Conservation (phyloP, 2,888 invertebrate species). For the Morpho achilles region DNA sequence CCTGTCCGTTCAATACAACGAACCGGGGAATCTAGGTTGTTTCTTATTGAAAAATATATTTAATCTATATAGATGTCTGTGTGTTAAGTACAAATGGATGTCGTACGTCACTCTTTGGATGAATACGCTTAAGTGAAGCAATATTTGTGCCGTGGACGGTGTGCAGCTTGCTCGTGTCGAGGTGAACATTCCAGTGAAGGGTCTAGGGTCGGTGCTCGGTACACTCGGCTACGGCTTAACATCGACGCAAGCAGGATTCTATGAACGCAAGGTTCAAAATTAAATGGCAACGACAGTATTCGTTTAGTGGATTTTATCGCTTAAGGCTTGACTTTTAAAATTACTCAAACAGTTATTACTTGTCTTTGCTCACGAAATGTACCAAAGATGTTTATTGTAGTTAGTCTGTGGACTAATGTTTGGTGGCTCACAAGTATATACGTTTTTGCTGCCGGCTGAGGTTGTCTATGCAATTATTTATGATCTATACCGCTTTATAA, state of each 20-base stretch:
- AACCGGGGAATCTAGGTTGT: constrained; percentile 73
- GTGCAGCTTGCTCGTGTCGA: constrained; percentile 29
- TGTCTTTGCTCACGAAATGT: constrained; percentile 74
- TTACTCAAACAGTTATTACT: constrained; percentile 50
- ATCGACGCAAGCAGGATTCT: constrained; percentile 19
- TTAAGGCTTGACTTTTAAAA: constrained; percentile 41
- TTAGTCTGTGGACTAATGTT: constrained; percentile 48
- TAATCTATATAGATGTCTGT: constrained; percentile 60
- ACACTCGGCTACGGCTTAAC: constrained; percentile 28
- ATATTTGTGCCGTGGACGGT: constrained; percentile 60
- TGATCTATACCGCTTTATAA: constrained; percentile 4
- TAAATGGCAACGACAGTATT: constrained; percentile 50
- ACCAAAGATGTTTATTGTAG: constrained; percentile 62
- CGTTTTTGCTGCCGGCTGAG: constrained; percentile 6
- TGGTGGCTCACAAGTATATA: constrained; percentile 20
- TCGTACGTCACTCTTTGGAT: constrained; percentile 54
- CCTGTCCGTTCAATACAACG: constrained; percentile 73
- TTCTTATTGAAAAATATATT: constrained; percentile 43
- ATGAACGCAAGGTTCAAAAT: constrained; percentile 31
- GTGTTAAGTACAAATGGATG: constrained; percentile 71
- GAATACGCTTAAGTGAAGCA: constrained; percentile 67
- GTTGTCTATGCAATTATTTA: constrained; percentile 17
- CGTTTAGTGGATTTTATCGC: constrained; percentile 45
- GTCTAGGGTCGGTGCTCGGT: constrained; percentile 10
- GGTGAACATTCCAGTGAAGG: constrained; percentile 66